Conservation (phyloP, 2,888 invertebrate genomes). For the Pocota personata region DNA sequence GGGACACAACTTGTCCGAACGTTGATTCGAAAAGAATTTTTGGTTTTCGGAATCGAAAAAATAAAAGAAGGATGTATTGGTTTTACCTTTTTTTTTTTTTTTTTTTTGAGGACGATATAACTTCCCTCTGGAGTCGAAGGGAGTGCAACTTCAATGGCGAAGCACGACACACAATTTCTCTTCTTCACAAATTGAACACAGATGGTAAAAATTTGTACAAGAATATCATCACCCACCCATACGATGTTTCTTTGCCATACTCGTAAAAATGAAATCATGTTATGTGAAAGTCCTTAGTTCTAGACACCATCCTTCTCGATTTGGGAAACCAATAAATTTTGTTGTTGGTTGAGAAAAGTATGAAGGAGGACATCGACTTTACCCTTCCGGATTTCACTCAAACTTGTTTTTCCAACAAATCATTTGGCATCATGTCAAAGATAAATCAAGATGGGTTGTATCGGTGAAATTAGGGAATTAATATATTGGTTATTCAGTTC, state of each 20-base stretch:
- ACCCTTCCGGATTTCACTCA: neutral
- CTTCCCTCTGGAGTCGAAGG: neutral
- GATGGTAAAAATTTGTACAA: slow-evolving; percentile 32
- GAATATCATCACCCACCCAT: slow-evolving; percentile 33
- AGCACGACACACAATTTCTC: slow-evolving; percentile 28
- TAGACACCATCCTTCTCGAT: slow-evolving; percentile 32
- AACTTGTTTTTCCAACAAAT: neutral
- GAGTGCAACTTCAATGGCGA: slow-evolving; percentile 22
- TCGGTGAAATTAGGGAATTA: neutral
- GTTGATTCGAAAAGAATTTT: slow-evolving; percentile 50
- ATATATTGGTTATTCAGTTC: neutral
- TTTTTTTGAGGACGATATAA: neutral
- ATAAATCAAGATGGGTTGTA: neutral
- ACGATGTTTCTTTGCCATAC: neutral
- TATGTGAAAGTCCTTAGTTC: slow-evolving; percentile 16
- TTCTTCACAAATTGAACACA: slow-evolving; percentile 27
- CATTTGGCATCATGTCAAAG: neutral
- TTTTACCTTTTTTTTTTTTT: neutral
- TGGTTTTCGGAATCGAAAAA: slow-evolving; percentile 34
- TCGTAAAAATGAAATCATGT: slow-evolving; percentile 27
- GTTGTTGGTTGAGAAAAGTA: neutral
- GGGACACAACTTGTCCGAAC: slow-evolving; percentile 65
- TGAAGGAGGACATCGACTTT: neutral
- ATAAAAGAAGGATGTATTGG: slow-evolving; percentile 20
- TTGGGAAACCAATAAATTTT: slow-evolving; percentile 50